phyloP scores from a whole-genome alignment of 2,113 vertebrate species.

The Pelmatolapia mariae region DNA sequence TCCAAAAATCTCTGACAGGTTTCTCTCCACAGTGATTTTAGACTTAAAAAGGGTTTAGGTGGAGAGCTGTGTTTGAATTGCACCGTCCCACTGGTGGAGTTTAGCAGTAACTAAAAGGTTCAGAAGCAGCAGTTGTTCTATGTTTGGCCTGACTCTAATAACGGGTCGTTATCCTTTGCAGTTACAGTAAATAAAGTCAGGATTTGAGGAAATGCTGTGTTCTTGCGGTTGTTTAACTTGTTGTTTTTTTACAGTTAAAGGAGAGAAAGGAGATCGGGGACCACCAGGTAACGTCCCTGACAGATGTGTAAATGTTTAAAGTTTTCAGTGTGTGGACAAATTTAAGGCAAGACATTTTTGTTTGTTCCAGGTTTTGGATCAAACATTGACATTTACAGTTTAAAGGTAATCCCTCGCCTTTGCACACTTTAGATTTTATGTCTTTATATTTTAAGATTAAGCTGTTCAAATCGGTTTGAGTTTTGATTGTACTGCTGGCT shows the following conservation, averaged over 20 bases:
- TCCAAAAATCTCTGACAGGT: not conserved
- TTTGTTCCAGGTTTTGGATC: conserved; percentile 38
- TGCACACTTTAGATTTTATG: not conserved
- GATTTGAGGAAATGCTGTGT: not conserved
- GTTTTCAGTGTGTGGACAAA: not conserved
- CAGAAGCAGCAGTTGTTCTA: not conserved
- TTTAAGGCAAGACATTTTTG: not conserved
- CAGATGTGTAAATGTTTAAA: not conserved
- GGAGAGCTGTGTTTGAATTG: not conserved
- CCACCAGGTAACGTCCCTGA: conserved; percentile 61
- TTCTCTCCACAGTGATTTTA: not conserved
- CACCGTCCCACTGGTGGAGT: not conserved
- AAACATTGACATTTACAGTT: conserved; percentile 45
- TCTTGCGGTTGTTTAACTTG: not conserved
- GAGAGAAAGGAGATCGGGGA: conserved; percentile 83
- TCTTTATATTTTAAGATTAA: not conserved
- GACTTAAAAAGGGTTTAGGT: not conserved
- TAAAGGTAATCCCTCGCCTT: conserved; percentile 43
- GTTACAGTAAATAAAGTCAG: not conserved
- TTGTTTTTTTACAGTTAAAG: conserved; percentile 55
- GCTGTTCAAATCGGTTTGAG: not conserved
- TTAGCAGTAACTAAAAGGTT: not conserved
- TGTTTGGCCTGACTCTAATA: not conserved
- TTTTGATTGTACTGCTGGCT: not conserved
- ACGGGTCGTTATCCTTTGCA: not conserved